Evolutionary conservation across 2,113 vertebrate genomes (phyloP).

Genomic region (Pteropus alecto): DNA sequence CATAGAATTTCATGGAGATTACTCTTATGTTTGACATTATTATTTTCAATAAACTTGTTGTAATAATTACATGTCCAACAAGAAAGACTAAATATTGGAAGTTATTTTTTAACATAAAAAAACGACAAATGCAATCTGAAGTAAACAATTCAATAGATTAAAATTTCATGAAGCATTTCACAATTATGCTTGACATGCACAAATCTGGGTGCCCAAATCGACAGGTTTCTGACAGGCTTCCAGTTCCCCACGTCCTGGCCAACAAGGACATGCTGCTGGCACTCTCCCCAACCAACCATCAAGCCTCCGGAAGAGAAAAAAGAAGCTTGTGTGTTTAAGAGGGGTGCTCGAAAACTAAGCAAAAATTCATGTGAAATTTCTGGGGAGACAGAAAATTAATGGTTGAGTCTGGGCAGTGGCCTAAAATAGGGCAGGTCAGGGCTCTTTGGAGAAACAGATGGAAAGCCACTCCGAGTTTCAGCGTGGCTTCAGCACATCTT

Average conservation of each 20-base stretch:
- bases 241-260: neutral
- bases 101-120: slow-evolving; percentile 43
- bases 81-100: slow-evolving; percentile 34
- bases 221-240: slow-evolving; percentile 26
- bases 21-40: slow-evolving; percentile 9
- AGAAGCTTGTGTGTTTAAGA: neutral
- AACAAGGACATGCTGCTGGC: neutral
- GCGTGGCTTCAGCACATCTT: neutral
- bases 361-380: neutral
- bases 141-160: neutral
- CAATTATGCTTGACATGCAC: slow-evolving; percentile 6
- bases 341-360: neutral
- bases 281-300: neutral
- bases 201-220: neutral
- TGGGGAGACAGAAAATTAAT: neutral
- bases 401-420: neutral
- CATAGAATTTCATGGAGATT: neutral
- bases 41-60: slow-evolving; percentile 50
- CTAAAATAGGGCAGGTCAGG: neutral
- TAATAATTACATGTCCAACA: neutral
- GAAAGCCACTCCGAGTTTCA: neutral
- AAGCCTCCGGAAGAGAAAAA: neutral
- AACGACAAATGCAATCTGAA: slow-evolving; percentile 4
- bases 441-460: neutral
- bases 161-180: neutral